Conservation (phyloP, 2,888 invertebrate genomes). For the Conomelus anceps region DNA sequence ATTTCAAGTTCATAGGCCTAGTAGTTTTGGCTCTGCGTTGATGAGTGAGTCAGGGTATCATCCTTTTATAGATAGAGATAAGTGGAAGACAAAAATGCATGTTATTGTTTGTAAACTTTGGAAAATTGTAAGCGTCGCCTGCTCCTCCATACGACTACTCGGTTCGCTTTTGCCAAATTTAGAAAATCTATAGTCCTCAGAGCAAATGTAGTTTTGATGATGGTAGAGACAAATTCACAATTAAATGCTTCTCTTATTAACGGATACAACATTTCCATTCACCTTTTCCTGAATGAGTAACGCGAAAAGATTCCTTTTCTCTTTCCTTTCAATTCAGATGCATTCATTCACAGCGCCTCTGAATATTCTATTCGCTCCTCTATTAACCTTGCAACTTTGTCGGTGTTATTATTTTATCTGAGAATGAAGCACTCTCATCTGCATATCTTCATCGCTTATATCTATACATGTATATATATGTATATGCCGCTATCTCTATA, state of each 20-base stretch:
- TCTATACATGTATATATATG: neutral
- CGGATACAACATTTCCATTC: neutral
- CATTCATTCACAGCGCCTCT: neutral
- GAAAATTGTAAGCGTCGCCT: too few relatives aligned
- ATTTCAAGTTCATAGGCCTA: too few relatives aligned
- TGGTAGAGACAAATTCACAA: too few relatives aligned
- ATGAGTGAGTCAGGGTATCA: too few relatives aligned
- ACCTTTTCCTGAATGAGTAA: neutral
- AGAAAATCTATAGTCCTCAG: too few relatives aligned
- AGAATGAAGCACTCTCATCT: neutral
- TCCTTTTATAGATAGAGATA: too few relatives aligned
- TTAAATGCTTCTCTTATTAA: neutral
- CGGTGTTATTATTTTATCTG: neutral
- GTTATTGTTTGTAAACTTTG: too few relatives aligned
- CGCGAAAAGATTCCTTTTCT: neutral
- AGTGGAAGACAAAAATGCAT: too few relatives aligned
- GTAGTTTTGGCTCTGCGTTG: too few relatives aligned
- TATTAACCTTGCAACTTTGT: neutral
- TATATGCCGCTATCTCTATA: neutral
- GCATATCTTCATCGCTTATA: neutral
- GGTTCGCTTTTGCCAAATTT: too few relatives aligned
- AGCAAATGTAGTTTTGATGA: too few relatives aligned
- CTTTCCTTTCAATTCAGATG: neutral
- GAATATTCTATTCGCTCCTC: neutral
- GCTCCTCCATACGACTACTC: too few relatives aligned